Base-by-base conservation (phyloP, 2,888 invertebrate genomes). In the Helobdella robusta region DNA sequence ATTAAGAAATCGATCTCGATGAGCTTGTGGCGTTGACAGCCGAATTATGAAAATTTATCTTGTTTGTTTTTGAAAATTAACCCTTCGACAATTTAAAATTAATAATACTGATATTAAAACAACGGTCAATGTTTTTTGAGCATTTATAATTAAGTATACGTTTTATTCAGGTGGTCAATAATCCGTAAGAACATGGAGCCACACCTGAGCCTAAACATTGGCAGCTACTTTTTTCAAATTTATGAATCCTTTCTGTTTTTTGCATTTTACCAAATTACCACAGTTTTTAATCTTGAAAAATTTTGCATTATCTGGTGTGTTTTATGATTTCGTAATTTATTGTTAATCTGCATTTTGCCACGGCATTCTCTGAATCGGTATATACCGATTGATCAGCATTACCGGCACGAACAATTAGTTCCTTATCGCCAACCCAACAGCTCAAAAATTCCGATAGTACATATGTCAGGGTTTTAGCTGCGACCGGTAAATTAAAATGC, bases 321-420 rank as follows among this genome's bases (percentile, higher is more conserved):
- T n/a, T n/a, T n/a, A n/a, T n/a, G n/a, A n/a, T n/a, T n/a, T n/a
- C n/a, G n/a, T n/a, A n/a, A n/a, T n/a, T n/a, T n/a, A n/a, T n/a
- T n/a, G n/a, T n/a, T n/a, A n/a, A n/a, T n/a, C n/a, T n/a, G n/a
- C n/a, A n/a, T n/a, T n/a, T n/a, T n/a, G n/a, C 28, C 40, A 40
- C 35, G 34, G 60, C 25, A 44, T 60, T 32, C 20, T 60, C 23
- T 60, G 60, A 40, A 23, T 60, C 23, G 60, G 60, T 28, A 8
- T 60, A 15, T 60, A 44, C 35, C 60, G 60, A 4, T 40, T 60
- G n/a, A 60, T 60, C n/a, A 60, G 60, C 44, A 20, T 60, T n/a
- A 44, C 40, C 25, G 46, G 30, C 40, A 40, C n/a, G 28, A 18
- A 23, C 18, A 40, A 18, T 2, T 32, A 32, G 5, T 44, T 60